These are phyloP conservation scores for Theropithecus gelada DNA, from an alignment of 2,113 vertebrate genomes.

Conservation along the genomic window DNA sequence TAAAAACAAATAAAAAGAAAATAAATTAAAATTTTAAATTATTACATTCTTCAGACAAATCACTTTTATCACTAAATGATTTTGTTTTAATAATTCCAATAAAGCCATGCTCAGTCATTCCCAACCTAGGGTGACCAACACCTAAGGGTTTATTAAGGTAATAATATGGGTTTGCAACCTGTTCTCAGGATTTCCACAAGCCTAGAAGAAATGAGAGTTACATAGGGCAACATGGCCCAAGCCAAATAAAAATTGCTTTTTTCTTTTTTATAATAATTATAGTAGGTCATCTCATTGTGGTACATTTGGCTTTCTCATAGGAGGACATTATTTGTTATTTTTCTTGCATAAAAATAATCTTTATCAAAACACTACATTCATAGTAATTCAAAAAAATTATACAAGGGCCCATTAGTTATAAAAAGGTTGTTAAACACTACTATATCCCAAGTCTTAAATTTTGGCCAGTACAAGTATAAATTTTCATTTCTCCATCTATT, in stretches of 20 bases:
- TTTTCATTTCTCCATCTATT: neutral
- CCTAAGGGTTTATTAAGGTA: neutral
- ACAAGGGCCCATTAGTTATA: neutral
- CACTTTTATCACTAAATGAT: neutral
- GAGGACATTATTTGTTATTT: neutral
- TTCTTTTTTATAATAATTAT: neutral
- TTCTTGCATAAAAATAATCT: neutral
- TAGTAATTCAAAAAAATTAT: neutral
- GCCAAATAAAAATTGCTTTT: neutral
- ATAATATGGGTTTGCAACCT: neutral
- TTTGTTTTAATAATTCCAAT: constrained; percentile 2
- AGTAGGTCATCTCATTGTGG: neutral
- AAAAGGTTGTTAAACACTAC: neutral
- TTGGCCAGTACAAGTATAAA: neutral
- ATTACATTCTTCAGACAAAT: neutral
- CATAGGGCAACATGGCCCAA: neutral
- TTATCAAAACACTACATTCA: neutral
- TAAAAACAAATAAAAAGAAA: neutral
- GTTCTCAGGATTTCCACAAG: neutral
- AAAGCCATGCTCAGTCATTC: neutral
- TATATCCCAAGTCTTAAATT: neutral
- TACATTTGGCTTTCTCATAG: neutral
- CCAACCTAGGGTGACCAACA: neutral
- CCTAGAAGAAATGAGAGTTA: constrained; percentile 6
- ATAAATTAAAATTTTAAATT: neutral